Conservation (phyloP, 2,797 vertebrate species). For the Crocidura indochinensis region DNA sequence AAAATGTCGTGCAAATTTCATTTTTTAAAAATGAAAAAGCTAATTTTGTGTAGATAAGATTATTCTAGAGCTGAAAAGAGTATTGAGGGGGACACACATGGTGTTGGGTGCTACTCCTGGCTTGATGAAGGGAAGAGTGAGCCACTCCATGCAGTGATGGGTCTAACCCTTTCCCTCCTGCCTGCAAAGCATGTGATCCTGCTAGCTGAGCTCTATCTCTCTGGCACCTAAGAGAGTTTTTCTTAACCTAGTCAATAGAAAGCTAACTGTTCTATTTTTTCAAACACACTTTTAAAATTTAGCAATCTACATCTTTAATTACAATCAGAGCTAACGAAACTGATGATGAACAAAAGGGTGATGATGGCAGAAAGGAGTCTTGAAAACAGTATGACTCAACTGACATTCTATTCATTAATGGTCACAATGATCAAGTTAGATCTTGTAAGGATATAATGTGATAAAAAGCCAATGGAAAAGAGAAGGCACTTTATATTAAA, state of each 20-base stretch:
- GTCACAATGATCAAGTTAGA: not conserved
- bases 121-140: no score
- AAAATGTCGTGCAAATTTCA: slow-evolving; percentile 23
- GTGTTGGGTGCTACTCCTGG: no score
- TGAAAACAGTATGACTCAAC: not conserved
- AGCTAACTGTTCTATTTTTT: slow-evolving; percentile 44
- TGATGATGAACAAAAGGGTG: not conserved
- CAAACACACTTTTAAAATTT: slow-evolving; percentile 41
- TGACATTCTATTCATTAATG: not conserved
- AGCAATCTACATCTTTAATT: slow-evolving; percentile 35
- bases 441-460: not conserved
- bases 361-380: slow-evolving; percentile 34
- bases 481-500: not conserved
- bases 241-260: not conserved
- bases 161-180: no score
- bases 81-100: no score
- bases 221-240: not conserved
- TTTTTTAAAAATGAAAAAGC: slow-evolving; percentile 9
- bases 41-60: slow-evolving; percentile 52
- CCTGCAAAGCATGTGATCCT: no score
- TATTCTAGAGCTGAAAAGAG: slow-evolving; percentile 34
- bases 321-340: slow-evolving; percentile 30
- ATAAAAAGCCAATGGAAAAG: not conserved
- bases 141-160: no score
- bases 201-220: no score